A percentile compares a stretch with the other conserved stretches of the same genome.
phyloP scores from a whole-genome alignment of 2,888 invertebrate genomes.

The Lithophane leautieri region DNA sequence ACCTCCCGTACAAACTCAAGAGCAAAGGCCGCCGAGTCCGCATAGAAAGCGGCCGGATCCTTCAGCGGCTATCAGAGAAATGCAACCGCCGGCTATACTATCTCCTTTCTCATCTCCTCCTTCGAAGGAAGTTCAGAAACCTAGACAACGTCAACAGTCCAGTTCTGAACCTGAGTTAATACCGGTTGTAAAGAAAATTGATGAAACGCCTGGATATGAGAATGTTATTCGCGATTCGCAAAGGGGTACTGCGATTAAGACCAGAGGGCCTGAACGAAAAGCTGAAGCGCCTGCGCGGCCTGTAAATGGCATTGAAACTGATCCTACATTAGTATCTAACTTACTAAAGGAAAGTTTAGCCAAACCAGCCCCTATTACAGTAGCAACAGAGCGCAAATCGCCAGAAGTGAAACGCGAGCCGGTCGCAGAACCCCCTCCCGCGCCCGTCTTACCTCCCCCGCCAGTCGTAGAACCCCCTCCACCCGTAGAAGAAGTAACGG shows the following conservation, averaged over 20 bases:
- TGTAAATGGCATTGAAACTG: slow-evolving; percentile 93
- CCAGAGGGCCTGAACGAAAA: slow-evolving; percentile 83
- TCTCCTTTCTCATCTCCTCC: slow-evolving; percentile 89
- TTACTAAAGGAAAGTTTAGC: slow-evolving; percentile 92
- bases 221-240: slow-evolving; percentile 90
- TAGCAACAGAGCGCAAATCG: slow-evolving; percentile 82
- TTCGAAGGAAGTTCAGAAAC: slow-evolving; percentile 76
- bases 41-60: slow-evolving; percentile 82
- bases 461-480: slow-evolving; percentile 57
- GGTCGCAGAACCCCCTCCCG: slow-evolving; percentile 73
- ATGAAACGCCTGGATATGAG: slow-evolving; percentile 91
- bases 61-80: slow-evolving; percentile 80
- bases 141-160: slow-evolving; percentile 77
- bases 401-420: slow-evolving; percentile 80
- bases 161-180: slow-evolving; percentile 91
- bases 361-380: slow-evolving; percentile 86
- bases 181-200: slow-evolving; percentile 91
- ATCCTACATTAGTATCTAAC: slow-evolving; percentile 93
- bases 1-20: slow-evolving; percentile 64
- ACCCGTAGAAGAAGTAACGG: slow-evolving; percentile 64
- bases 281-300: slow-evolving; percentile 77
- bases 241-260: slow-evolving; percentile 76
- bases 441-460: slow-evolving; percentile 58
- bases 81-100: slow-evolving; percentile 84
- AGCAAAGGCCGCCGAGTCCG: slow-evolving; percentile 77